Evolutionary conservation across 1,140 invertebrate genomes (phyloP).

Genomic region (Papilio polytes): DNA sequence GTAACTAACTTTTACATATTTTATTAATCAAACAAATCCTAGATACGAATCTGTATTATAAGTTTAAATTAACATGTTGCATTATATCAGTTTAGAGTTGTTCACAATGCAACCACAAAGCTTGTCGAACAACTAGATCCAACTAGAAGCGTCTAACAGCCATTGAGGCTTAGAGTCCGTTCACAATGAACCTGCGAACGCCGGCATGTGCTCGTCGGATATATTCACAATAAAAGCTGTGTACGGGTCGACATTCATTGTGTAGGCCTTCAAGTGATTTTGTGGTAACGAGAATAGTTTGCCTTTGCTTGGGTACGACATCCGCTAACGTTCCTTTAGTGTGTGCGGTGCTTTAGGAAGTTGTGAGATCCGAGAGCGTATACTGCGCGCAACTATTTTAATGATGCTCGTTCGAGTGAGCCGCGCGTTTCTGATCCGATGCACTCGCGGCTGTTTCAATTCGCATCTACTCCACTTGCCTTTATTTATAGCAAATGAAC

Average conservation of each 20-base stretch:
- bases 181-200: not conserved
- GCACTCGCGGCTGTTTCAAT: conserved; percentile 32
- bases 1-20: not conserved
- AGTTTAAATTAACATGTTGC: conserved; percentile 7
- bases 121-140: conserved; percentile 22
- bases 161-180: conserved; percentile 14
- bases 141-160: not conserved
- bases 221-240: conserved; percentile 3
- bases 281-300: conserved; percentile 20
- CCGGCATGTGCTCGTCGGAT: not conserved
- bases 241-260: not conserved
- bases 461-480: conserved; percentile 37
- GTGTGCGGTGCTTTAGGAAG: not conserved
- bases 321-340: not conserved
- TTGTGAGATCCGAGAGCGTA: not conserved
- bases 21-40: not conserved
- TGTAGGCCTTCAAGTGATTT: not conserved
- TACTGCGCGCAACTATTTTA: conserved; percentile 24
- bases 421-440: conserved; percentile 33
- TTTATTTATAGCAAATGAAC: conserved; percentile 39
- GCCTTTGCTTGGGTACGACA: not conserved
- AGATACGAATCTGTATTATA: not conserved
- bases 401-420: conserved; percentile 31
- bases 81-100: conserved; percentile 8
- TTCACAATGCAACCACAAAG: conserved; percentile 15